These are phyloP conservation scores for Agrochola circellaris DNA, from an alignment of 2,888 invertebrate species.

Conservation along the genomic window DNA sequence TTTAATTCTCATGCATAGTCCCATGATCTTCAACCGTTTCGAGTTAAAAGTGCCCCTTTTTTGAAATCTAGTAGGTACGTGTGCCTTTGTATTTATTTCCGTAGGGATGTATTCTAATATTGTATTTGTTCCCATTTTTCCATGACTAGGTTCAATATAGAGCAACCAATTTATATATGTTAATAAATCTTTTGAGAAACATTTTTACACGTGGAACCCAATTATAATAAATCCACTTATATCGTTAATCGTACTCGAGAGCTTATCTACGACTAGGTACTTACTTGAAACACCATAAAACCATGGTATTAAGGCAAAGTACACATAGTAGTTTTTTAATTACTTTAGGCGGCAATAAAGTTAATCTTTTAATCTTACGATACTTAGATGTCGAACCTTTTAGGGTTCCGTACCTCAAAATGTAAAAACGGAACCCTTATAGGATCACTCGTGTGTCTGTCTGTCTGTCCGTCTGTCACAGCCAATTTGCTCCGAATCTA, in stretches of 20 bases:
- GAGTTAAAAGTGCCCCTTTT: background rate
- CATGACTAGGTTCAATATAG: background rate
- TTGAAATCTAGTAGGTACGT: background rate
- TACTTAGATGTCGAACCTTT: conserved; percentile 64
- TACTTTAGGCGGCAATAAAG: conserved; percentile 65
- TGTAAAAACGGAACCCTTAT: too few species aligned
- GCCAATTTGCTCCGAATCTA: too few species aligned
- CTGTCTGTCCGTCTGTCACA: too few species aligned
- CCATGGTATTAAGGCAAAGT: conserved; percentile 54
- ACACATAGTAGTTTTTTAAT: conserved; percentile 62
- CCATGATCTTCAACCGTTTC: background rate
- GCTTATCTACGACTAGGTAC: conserved; percentile 20
- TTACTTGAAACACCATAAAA: conserved; percentile 49
- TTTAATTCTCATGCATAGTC: background rate
- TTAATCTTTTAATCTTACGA: conserved; percentile 71
- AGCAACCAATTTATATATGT: background rate
- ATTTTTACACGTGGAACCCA: conserved; percentile 8
- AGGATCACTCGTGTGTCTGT: too few species aligned
- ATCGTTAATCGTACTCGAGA: conserved; percentile 23
- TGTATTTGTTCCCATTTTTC: background rate
- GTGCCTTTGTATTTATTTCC: background rate
- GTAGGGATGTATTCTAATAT: background rate
- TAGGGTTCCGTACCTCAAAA: too few species aligned
- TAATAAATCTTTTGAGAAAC: background rate
- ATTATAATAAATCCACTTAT: conserved; percentile 38